Evolutionary conservation across 2,888 invertebrate genomes (phyloP), one percentile per base, ranked within the genome.

Genomic region (Calameuta pallipes): DNA sequence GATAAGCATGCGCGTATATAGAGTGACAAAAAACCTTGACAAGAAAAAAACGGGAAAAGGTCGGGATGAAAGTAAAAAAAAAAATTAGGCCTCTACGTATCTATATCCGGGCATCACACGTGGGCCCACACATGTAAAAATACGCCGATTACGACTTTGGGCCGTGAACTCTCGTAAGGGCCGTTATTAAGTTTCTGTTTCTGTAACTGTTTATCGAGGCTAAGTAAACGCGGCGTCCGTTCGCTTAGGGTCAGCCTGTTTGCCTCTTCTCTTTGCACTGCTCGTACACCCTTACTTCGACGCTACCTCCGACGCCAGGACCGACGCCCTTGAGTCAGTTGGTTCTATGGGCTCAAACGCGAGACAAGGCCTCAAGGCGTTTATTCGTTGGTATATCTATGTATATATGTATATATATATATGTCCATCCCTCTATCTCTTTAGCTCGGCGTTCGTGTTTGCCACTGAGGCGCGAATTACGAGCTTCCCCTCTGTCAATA

Each of bases 391-490:
- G 37, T 41, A 15, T 41, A 6, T 41, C 6, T 2, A 41, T 41
- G 15, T 41, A 3, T 37, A 4, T 33, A 33, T 33, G 31, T 31
- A 33, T 33, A 33, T 41, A 15, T 41, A 23, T 56, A 23, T 56
- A 6, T 9, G 2, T 56, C 23, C 56, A 23, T 56, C 56, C 56
- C 56, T 56, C 23, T 9, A 56, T 56, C 56, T 56, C 23, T 56
- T 23, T 56, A 56, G 56, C 56, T 23, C 9, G 23, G 2, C 56
- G 23, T 56, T 15, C 56, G 1, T 89, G 84, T 89, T 89, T 89
- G 86, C 85, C 77, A 82, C 81, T 81, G 85, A 84, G 87, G 86
- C 87, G 89, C 87, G 88, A 89, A 89, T 89, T 87, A 86, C 84
- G 84, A 86, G 83, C 83, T 56, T 15, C 83, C 85, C 84, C 80